A percentile compares a stretch with the other conserved stretches of the same genome.
These are phyloP conservation scores for Fringilla coelebs DNA, from an alignment of 2,797 vertebrate genomes.

Conservation along the genomic window DNA sequence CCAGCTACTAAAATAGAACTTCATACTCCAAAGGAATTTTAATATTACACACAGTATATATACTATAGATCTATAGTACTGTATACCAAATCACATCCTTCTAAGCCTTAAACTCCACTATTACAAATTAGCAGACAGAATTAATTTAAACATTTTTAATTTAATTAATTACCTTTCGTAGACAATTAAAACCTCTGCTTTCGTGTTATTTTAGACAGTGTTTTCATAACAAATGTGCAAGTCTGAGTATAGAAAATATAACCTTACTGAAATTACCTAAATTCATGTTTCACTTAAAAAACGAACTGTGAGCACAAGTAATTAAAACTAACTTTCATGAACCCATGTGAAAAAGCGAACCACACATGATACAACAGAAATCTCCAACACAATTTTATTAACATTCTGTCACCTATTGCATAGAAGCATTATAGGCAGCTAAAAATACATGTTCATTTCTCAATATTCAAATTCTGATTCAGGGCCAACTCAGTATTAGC, in stretches of 20 bases:
- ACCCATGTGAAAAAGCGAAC: background rate
- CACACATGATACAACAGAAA: accelerated
- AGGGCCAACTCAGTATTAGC: background rate
- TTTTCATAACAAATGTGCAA: background rate
- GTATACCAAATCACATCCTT: background rate
- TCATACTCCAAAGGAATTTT: background rate
- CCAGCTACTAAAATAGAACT: background rate
- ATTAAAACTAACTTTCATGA: background rate
- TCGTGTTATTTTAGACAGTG: background rate
- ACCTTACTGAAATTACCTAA: background rate
- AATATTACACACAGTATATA: background rate
- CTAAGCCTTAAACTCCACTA: background rate
- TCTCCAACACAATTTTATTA: background rate
- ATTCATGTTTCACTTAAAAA: background rate
- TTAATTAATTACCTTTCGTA: background rate
- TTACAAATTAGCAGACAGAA: background rate
- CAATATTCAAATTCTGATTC: background rate
- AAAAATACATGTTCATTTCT: background rate
- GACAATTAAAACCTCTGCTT: background rate
- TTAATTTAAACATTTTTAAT: background rate
- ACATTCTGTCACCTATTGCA: accelerated
- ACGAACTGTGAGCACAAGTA: background rate
- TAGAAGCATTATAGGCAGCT: background rate
- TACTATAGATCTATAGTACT: background rate
- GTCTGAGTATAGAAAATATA: background rate